Evolutionary conservation across 2,113 vertebrate genomes (phyloP).

Genomic region (Cebidichthys violaceus): DNA sequence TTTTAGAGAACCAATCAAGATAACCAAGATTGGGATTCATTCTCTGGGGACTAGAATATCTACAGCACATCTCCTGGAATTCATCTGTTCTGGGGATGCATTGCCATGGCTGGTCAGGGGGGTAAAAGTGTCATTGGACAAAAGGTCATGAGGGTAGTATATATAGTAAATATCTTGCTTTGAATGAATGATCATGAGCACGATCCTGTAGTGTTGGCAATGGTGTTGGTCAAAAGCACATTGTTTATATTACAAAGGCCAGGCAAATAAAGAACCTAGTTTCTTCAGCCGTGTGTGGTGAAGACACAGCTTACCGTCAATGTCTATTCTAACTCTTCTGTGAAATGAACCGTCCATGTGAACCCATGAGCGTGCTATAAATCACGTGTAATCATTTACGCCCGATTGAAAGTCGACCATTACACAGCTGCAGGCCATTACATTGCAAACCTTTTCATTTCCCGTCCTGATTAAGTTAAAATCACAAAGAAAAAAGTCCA

Average conservation of each 20-base stretch:
- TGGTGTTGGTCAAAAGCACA: background rate
- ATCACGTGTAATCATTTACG: background rate
- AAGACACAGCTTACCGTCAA: background rate
- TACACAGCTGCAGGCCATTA: background rate
- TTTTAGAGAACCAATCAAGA: background rate
- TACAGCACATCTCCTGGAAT: background rate
- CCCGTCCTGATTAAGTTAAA: conserved; percentile 5
- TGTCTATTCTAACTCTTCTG: background rate
- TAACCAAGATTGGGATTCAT: background rate
- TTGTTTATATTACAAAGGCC: background rate
- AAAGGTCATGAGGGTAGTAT: background rate
- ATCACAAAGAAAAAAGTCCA: conserved; percentile 1
- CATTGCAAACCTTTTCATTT: conserved; percentile 1
- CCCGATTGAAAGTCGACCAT: background rate
- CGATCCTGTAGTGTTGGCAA: background rate
- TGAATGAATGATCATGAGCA: background rate
- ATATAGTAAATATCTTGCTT: background rate
- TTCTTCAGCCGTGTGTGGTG: background rate
- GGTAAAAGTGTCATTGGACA: background rate
- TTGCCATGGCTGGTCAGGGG: background rate
- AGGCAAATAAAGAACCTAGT: background rate
- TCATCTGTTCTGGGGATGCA: background rate
- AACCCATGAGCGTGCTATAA: background rate
- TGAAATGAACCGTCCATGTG: background rate
- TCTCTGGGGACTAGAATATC: background rate